A percentile compares a stretch with the other conserved stretches of the same genome.
Conservation (phyloP, 1,140 invertebrate genomes). For the Tetramorium parvispinum region DNA sequence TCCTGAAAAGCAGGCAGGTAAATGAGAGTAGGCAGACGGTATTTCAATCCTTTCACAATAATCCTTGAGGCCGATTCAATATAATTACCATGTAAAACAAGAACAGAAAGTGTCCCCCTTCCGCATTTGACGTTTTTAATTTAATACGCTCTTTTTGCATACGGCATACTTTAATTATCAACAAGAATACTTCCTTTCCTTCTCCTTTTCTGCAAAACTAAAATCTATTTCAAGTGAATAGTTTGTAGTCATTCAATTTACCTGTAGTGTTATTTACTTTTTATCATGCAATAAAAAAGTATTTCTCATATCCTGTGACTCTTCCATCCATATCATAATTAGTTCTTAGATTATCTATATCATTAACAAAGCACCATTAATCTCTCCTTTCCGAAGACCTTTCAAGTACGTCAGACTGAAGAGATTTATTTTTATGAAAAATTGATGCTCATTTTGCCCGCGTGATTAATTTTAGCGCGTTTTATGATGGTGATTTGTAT, state of each 20-base stretch:
- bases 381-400: not conserved
- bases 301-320: not conserved
- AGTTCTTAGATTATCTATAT: not conserved
- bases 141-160: not conserved
- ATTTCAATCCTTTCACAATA: constrained; percentile 36
- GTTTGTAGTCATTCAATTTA: not conserved
- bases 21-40: not conserved
- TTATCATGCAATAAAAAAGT: too few species aligned
- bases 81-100: constrained; percentile 4
- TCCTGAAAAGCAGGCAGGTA: not conserved
- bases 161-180: not conserved
- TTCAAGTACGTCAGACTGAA: not conserved
- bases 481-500: not conserved
- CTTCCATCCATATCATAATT: not conserved
- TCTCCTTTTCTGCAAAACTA: not conserved
- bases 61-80: constrained; percentile 18
- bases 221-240: constrained; percentile 1
- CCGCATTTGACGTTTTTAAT: not conserved
- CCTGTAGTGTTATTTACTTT: not conserved
- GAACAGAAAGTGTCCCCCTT: constrained; percentile 18
- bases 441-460: not conserved
- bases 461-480: not conserved
- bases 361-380: not conserved
- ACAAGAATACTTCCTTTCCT: not conserved
- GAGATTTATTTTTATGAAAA: not conserved